A percentile compares a stretch with the other conserved stretches of the same genome.
These are phyloP conservation scores for Anthopleura sola DNA, from an alignment of 64 coral and sea anemone species.

Conservation along the genomic window DNA sequence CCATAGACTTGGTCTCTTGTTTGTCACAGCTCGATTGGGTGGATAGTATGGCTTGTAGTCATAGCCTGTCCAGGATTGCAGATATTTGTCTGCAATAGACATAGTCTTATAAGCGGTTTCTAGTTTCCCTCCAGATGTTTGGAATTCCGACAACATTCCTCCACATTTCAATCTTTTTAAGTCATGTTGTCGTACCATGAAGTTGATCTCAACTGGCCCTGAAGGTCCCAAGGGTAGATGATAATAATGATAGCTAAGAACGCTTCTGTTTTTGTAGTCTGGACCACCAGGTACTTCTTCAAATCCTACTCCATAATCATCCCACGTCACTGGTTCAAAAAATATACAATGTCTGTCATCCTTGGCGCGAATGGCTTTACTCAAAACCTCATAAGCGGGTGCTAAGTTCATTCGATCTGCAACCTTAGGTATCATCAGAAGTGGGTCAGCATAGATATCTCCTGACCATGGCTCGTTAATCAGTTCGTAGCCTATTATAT, in stretches of 20 bases:
- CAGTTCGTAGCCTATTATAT: constrained; percentile 94
- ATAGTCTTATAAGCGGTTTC: constrained; percentile 57
- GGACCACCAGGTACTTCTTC: constrained; percentile 76
- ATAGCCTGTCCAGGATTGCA: constrained; percentile 90
- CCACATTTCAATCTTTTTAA: constrained; percentile 71
- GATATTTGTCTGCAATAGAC: constrained; percentile 60
- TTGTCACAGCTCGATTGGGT: background rate
- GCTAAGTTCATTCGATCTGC: constrained; percentile 74
- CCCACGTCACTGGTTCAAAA: constrained; percentile 93
- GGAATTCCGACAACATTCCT: constrained; percentile 91
- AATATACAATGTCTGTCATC: constrained; percentile 90
- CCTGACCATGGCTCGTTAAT: constrained; percentile 97
- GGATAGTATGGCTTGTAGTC: constrained; percentile 63
- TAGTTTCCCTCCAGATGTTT: constrained; percentile 19
- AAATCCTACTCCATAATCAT: constrained; percentile 93
- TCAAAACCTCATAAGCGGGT: constrained; percentile 81
- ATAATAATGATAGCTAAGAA: constrained; percentile 91
- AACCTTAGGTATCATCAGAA: constrained; percentile 63
- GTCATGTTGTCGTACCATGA: constrained; percentile 48
- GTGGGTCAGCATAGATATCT: constrained; percentile 79
- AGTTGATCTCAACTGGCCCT: constrained; percentile 29
- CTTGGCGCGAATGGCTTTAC: constrained; percentile 63
- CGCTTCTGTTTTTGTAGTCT: constrained; percentile 78
- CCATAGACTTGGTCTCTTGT: constrained; percentile 48
- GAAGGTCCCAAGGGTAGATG: constrained; percentile 32